phyloP scores from a whole-genome alignment of 1,140 invertebrate species.

The Pseudobourletiella spinata region DNA sequence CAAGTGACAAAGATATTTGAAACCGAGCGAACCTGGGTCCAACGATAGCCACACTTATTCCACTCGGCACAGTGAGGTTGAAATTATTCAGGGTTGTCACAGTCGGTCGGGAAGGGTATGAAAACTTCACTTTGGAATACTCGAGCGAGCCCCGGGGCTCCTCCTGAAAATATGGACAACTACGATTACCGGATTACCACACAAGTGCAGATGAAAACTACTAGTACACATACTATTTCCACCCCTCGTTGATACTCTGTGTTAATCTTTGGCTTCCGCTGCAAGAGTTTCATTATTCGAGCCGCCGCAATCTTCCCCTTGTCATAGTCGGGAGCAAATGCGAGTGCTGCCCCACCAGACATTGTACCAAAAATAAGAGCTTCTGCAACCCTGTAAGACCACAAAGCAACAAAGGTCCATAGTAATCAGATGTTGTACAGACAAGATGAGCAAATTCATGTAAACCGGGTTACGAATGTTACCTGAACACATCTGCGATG shows the following conservation, averaged over 20 bases:
- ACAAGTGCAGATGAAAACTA: background rate
- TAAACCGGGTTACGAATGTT: conserved; percentile 25
- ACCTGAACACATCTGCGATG: conserved; percentile 46
- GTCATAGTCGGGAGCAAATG: conserved; percentile 39
- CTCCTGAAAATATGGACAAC: background rate
- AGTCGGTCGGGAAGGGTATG: no score
- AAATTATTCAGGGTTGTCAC: no score
- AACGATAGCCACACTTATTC: no score
- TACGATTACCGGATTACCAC: background rate
- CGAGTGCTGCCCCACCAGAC: conserved; percentile 1
- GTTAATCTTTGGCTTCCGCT: conserved; percentile 32
- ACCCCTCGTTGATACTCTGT: no score
- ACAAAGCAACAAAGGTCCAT: background rate
- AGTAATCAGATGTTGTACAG: background rate
- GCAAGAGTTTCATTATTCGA: conserved; percentile 16
- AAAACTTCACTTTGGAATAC: conserved; percentile 42
- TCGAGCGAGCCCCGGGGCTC: conserved; percentile 39
- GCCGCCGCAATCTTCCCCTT: conserved; percentile 21
- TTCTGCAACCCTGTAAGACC: conserved; percentile 16
- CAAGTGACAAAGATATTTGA: no score
- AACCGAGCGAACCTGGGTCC: no score
- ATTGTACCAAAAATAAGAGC: conserved; percentile 8
- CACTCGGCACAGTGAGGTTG: no score
- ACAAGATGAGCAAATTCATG: background rate
- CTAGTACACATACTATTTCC: background rate